Percentiles rank a stretch among this genome's conserved stretches.
Conservation (phyloP, 2,113 vertebrate species). For the Micromys minutus region DNA sequence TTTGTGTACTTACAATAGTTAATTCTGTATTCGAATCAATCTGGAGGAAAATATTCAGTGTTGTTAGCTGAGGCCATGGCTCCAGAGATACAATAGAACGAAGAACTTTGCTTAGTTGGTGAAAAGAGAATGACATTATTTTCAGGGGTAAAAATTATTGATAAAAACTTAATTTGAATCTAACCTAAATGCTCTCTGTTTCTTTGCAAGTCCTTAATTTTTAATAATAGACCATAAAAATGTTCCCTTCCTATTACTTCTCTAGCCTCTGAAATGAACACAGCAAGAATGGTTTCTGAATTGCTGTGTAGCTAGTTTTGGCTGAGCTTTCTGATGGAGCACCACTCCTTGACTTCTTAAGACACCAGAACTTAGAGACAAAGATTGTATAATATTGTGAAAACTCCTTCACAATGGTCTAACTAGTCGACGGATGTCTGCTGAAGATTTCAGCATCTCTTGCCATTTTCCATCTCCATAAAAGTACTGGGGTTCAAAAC, state of each 20-base stretch:
- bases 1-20: neutral
- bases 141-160: neutral
- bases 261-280: neutral
- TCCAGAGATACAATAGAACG: neutral
- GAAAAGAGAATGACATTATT: neutral
- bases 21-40: slow-evolving; percentile 12
- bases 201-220: neutral
- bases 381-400: slow-evolving; percentile 48
- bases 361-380: slow-evolving; percentile 13
- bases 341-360: fast-evolving
- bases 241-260: neutral
- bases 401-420: slow-evolving; percentile 68
- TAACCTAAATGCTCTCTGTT: neutral
- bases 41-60: neutral
- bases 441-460: slow-evolving; percentile 67
- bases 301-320: neutral
- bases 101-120: neutral
- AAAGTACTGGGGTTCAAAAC: slow-evolving; percentile 47
- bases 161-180: neutral
- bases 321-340: fast-evolving
- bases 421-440: slow-evolving; percentile 76
- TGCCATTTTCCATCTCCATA: slow-evolving; percentile 69
- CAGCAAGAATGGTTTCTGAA: neutral
- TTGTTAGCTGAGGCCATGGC: neutral
- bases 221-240: neutral